A percentile compares a stretch with the other conserved stretches of the same genome.
These are phyloP conservation scores for Penaeus japonicus DNA, from an alignment of 1,140 invertebrate genomes.

Conservation along the genomic window DNA sequence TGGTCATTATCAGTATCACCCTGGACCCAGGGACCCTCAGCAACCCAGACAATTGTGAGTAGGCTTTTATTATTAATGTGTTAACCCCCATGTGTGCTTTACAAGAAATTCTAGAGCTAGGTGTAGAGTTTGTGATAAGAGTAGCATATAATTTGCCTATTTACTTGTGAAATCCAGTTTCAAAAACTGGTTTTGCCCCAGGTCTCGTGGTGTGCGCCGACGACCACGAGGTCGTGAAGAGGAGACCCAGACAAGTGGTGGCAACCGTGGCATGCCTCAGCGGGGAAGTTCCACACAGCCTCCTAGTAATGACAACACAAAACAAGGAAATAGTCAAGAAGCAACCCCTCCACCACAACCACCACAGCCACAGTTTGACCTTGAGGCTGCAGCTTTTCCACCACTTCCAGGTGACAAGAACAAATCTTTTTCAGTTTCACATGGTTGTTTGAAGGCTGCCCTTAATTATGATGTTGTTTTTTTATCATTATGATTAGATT, in stretches of 20 bases:
- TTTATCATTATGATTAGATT: background rate
- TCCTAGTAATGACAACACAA: background rate
- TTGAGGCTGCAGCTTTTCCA: constrained; percentile 81
- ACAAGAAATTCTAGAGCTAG: background rate
- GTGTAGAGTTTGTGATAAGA: constrained; percentile 11
- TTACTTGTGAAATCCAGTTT: background rate
- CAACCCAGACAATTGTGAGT: constrained; percentile 37
- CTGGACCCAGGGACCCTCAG: constrained; percentile 23
- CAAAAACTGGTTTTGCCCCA: background rate
- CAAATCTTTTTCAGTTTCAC: background rate
- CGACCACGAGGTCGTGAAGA: constrained; percentile 33
- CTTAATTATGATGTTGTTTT: background rate
- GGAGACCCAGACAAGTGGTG: background rate
- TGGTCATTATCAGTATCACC: constrained; percentile 27
- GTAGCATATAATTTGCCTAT: background rate
- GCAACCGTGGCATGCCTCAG: constrained; percentile 10
- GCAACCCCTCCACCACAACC: constrained; percentile 26
- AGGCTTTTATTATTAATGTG: background rate
- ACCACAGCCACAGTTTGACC: constrained; percentile 72
- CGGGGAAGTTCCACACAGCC: constrained; percentile 15
- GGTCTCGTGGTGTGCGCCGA: constrained; percentile 13
- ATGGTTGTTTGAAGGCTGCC: background rate
- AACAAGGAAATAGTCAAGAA: background rate
- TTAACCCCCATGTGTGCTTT: background rate
- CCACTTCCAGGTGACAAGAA: constrained; percentile 75